Evolutionary conservation across 2,888 invertebrate species (phyloP).

Genomic region (Lasioglossum calceatum): DNA sequence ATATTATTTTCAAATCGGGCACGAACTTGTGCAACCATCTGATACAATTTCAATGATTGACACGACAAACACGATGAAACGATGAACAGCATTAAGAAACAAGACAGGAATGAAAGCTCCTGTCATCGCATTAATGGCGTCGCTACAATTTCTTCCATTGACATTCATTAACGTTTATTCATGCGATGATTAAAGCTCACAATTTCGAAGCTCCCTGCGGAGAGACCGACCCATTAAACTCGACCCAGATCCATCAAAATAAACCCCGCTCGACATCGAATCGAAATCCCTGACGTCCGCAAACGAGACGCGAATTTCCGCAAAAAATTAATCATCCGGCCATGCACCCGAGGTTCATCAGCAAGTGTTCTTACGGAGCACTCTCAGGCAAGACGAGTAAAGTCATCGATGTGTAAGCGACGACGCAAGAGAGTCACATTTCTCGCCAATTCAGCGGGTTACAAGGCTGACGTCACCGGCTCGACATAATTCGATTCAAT

Average conservation of each 20-base stretch:
- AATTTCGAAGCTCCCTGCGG: neutral
- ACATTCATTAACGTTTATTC: slow-evolving; percentile 21
- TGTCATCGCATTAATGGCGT: neutral
- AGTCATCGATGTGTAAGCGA: slow-evolving; percentile 65
- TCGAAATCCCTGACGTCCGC: neutral
- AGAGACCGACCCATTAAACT: neutral
- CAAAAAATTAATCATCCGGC: slow-evolving; percentile 34
- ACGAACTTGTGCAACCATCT: no score
- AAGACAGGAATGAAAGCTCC: neutral
- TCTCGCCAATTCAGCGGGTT: slow-evolving; percentile 83
- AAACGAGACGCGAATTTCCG: slow-evolving; percentile 13
- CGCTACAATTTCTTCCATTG: neutral
- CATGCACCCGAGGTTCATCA: slow-evolving; percentile 13
- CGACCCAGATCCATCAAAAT: slow-evolving; percentile 24
- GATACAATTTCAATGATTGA: no score
- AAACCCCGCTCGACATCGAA: slow-evolving; percentile 10
- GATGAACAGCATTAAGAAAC: neutral
- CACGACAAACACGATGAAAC: neutral
- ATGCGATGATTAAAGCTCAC: neutral
- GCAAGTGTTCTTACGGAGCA: slow-evolving; percentile 22
- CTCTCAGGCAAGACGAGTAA: slow-evolving; percentile 31
- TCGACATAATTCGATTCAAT: slow-evolving; percentile 83
- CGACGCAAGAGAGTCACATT: slow-evolving; percentile 73
- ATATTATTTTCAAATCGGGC: no score
- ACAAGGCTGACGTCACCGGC: slow-evolving; percentile 81